phyloP scores from a whole-genome alignment of 2,888 invertebrate species.

The Onchidella celtica region DNA sequence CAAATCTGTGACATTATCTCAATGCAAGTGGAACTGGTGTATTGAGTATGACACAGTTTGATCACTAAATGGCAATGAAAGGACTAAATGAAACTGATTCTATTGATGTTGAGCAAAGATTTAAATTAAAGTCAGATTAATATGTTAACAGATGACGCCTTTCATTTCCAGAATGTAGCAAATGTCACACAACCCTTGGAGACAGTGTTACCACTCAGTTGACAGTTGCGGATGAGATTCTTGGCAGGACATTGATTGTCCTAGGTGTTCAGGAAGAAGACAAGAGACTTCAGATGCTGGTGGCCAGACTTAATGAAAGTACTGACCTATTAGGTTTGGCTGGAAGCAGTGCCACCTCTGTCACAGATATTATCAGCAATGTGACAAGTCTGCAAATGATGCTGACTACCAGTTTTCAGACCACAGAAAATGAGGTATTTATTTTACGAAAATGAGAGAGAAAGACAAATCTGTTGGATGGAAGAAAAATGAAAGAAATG shows the following conservation, averaged over 20 bases:
- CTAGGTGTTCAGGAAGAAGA: slow-evolving; percentile 57
- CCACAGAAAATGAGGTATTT: slow-evolving; percentile 19
- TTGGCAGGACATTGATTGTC: slow-evolving; percentile 50
- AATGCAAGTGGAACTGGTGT: too few relatives aligned
- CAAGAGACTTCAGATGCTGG: slow-evolving; percentile 50
- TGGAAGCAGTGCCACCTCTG: slow-evolving; percentile 35
- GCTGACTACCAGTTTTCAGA: slow-evolving; percentile 10
- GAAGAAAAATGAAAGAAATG: too few relatives aligned
- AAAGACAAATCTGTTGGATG: not conserved
- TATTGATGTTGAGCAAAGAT: too few relatives aligned
- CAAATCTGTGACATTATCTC: too few relatives aligned
- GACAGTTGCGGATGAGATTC: slow-evolving; percentile 44
- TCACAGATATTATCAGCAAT: slow-evolving; percentile 28
- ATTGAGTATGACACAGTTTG: too few relatives aligned
- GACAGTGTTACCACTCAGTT: slow-evolving; percentile 58
- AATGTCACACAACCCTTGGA: slow-evolving; percentile 63
- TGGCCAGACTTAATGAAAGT: slow-evolving; percentile 46
- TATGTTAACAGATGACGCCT: not conserved
- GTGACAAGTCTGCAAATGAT: slow-evolving; percentile 6
- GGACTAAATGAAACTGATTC: too few relatives aligned
- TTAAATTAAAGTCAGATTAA: not conserved
- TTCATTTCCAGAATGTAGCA: slow-evolving; percentile 65
- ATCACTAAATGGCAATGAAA: too few relatives aligned
- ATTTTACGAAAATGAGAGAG: too few relatives aligned
- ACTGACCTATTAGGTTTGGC: slow-evolving; percentile 52